Base-by-base conservation (phyloP, 2,888 invertebrate genomes). In the Pachymerium ferrugineum region DNA sequence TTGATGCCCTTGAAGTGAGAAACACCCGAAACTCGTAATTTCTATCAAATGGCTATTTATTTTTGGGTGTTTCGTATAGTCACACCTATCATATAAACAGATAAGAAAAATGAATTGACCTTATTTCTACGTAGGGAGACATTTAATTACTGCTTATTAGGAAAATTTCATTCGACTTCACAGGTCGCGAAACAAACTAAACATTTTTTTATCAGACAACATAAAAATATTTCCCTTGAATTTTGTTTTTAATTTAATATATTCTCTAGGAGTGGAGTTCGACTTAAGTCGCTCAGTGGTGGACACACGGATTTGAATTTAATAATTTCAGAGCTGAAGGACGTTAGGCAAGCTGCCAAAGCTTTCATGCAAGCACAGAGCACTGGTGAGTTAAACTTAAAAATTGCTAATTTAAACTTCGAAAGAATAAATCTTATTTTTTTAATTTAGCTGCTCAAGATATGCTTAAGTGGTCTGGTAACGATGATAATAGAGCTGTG, bases 261-360 rank as follows among this genome's bases (percentile, higher is more conserved):
- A 76, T 22, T 75, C 75, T 80, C 62, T 78, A 85, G 84, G 80
- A 83, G 84, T 77, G 82, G 84, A 73, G 82, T 83, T n/a, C 80
- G 82, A 74, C 77, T 85, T 77, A 79, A 83, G 76, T 82, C 84
- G 0, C 78, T 83, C 67, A 81, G 83, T 71, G 81, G 81, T 76
- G 84, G 84, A 0, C 84, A 85, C 78, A 79, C 81, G 71, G 83
- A 84, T 77, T 80, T 85, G 19, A 83, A 83, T 77, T 81, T 85
- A 77, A 81, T 85, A 16, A 81, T 85, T 74, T 84, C 84, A 1
- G 84, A 85, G 78, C 79, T 85, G 67, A 83, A 83, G 78, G 84
- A 84, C 77, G 81, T 84, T 72, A 79, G 83, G 47, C 81, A 82
- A 73, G 80, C 82, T 19, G 82, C 82, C 30, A 85, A 85, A 78